phyloP scores from a whole-genome alignment of 2,888 invertebrate species.

The Perizoma affinitatum region DNA sequence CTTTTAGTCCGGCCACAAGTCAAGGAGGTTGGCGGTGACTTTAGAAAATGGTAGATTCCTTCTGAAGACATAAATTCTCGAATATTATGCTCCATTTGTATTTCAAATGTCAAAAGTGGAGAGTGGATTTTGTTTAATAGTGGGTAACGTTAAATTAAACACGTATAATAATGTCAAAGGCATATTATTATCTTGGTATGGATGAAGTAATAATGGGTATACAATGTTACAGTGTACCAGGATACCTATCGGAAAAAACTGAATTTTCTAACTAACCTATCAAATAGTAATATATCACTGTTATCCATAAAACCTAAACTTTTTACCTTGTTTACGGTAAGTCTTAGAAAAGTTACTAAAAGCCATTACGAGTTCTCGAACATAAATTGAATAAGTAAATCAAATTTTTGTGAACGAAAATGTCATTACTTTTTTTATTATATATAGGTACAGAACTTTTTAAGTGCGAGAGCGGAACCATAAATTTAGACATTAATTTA shows the following conservation, averaged over 20 bases:
- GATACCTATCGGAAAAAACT: neutral
- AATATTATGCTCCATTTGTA: neutral
- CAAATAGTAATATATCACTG: constrained; percentile 10
- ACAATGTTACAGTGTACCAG: too few species aligned
- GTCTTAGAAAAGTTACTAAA: constrained; percentile 33
- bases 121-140: too few species aligned
- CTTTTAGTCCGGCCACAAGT: constrained; percentile 1
- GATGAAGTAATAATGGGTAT: too few species aligned
- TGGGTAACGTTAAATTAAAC: too few species aligned
- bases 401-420: constrained; percentile 38
- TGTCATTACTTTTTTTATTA: constrained; percentile 37
- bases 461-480: constrained; percentile 22
- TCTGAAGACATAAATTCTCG: neutral
- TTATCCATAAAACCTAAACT: constrained; percentile 31
- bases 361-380: constrained; percentile 41
- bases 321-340: constrained; percentile 38
- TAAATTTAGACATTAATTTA: constrained; percentile 13
- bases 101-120: neutral
- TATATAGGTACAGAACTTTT: constrained; percentile 29
- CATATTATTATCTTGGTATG: too few species aligned
- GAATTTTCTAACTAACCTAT: neutral
- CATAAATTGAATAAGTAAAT: constrained; percentile 44
- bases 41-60: neutral
- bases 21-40: neutral
- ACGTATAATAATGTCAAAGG: too few species aligned